Conservation (phyloP, 2,113 vertebrate genomes). For the Solenodon paradoxus region DNA sequence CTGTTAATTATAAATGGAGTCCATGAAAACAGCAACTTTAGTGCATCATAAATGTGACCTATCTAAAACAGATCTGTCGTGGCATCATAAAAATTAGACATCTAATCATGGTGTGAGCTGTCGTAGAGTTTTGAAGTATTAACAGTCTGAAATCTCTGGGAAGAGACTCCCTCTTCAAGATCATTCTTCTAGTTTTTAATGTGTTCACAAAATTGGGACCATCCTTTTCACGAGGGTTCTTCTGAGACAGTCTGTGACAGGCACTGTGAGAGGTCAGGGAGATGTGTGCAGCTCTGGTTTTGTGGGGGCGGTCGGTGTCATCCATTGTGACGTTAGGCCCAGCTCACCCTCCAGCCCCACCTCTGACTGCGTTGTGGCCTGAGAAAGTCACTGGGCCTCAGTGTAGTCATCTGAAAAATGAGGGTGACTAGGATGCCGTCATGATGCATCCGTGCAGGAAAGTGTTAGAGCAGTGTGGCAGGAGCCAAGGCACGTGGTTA, state of each 20-base stretch:
- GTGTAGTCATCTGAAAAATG: neutral
- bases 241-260: neutral
- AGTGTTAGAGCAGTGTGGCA: neutral
- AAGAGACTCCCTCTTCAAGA: neutral
- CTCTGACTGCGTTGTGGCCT: neutral
- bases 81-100: neutral
- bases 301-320: neutral
- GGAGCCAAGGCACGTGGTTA: neutral
- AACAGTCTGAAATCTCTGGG: neutral
- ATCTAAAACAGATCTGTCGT: neutral
- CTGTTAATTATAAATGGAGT: neutral
- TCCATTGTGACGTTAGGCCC: neutral
- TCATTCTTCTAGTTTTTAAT: neutral
- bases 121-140: neutral
- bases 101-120: neutral
- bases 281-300: neutral
- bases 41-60: neutral
- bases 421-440: too few species aligned
- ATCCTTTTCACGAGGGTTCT: neutral
- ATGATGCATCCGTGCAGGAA: rapidly evolving
- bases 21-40: neutral
- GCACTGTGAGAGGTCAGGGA: neutral
- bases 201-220: neutral
- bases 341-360: rapidly evolving
- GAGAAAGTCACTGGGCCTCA: neutral